Conservation (phyloP, 2,797 vertebrate genomes). For the Cryptoprocta ferox region DNA sequence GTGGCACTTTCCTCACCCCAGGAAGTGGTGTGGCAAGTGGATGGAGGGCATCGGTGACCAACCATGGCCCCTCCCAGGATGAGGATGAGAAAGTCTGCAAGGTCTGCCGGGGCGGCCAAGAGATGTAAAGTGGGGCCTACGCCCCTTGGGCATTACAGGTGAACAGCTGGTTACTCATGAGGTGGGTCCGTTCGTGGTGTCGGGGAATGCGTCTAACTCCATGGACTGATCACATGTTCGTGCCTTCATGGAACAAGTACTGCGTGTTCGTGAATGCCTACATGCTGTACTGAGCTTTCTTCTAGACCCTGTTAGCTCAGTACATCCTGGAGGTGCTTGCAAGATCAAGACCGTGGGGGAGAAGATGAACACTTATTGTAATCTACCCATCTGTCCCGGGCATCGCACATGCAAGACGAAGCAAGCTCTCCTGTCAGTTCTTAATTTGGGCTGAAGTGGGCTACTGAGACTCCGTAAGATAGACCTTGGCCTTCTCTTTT, state of each 20-base stretch:
- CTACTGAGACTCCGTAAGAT: background rate
- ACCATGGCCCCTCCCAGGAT: background rate
- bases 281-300: background rate
- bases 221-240: background rate
- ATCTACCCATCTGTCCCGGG: background rate
- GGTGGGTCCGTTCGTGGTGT: background rate
- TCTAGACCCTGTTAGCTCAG: background rate
- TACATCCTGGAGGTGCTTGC: conserved; percentile 1
- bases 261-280: background rate
- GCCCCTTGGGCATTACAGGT: background rate
- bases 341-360: background rate
- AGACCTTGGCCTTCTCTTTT: background rate
- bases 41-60: background rate
- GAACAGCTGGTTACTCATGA: background rate
- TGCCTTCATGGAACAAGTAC: background rate
- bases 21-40: background rate
- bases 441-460: background rate
- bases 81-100: background rate
- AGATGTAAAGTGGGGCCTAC: background rate
- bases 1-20: background rate
- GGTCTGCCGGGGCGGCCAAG: background rate
- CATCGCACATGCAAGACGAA: background rate
- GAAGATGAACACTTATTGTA: background rate
- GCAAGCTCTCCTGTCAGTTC: background rate
- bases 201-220: background rate